Base-by-base conservation (phyloP, 2,113 vertebrate species). In the Cairina moschata region DNA sequence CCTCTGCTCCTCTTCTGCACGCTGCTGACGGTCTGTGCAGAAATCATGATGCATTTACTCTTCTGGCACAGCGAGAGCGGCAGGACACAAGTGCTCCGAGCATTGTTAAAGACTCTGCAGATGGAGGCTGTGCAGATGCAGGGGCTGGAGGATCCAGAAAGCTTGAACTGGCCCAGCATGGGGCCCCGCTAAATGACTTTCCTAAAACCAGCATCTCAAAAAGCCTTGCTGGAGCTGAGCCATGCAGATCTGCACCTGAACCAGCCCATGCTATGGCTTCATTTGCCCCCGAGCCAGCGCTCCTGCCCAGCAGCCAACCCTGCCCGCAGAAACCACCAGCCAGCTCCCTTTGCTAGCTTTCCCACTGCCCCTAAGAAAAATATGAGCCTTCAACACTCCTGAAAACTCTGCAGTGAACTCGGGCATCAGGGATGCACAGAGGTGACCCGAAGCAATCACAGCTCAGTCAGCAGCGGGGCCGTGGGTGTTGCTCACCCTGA, bases 11-110 rank as follows among this genome's bases (percentile, higher is more conserved):
- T 83, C 91, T 60, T 78, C 82, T 78, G 83, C 86, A 54, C 18
- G 3, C 34, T 65, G 78, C 65, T 91, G 93, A 93, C 88, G 96
- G 75, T 69, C 79, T 89, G 76, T 73, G 72, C 66, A 22, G 71
- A 91, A 83, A 86, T 65, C 38, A 42, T 11, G 3, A 6, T 11
- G 46, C 34, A 55, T 90, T 96, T 81, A 75, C 42, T 40, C 72
- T 62, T 63, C 50, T 31, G 1, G 65, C 2, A 36, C 48, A 44
- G 31, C 0, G 6, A 86, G 60, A 62, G 68, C 68, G 31, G 78
- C n/a, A 38, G 83, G 90, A 82, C 34, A 16, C 0, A n/a, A 91
- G 12, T 2, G 56, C 55, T 90, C 48, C 10, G 58, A 3, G 46
- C 72, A 11, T 36, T 13, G 40, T 55, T 78, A 52, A 9, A 74